Evolutionary conservation across 37 sponge, comb jelly and placozoan species (phyloP).

Genomic region (Beroe forskalii): DNA sequence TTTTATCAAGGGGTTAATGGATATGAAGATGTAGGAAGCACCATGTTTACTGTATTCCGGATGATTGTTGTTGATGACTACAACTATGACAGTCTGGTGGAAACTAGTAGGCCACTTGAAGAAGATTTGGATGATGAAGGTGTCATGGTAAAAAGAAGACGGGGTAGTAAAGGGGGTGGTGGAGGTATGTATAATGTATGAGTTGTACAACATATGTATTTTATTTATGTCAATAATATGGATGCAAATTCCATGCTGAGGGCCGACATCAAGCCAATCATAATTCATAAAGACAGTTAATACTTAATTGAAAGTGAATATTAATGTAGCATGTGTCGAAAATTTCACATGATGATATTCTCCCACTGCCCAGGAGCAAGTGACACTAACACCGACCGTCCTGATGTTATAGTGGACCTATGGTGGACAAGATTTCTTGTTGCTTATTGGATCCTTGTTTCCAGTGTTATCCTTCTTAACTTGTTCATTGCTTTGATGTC

Average conservation of each 20-base stretch:
- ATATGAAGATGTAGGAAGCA: neutral
- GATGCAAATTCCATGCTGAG: no score
- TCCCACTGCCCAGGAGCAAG: no score
- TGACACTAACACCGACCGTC: no score
- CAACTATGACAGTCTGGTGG: neutral
- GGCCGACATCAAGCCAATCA: no score
- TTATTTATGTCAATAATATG: no score
- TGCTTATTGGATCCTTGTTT: conserved; percentile 56
- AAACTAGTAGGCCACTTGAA: neutral
- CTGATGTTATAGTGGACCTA: conserved; percentile 1
- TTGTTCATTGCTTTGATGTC: conserved; percentile 52
- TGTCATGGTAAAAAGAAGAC: neutral
- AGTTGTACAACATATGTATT: no score
- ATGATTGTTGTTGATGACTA: conserved; percentile 65
- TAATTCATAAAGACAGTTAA: no score
- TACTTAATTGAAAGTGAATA: no score
- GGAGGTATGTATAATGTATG: no score
- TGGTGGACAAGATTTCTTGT: conserved; percentile 62
- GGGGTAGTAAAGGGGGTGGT: neutral
- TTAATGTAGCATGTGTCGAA: no score
- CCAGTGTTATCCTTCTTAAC: conserved; percentile 59
- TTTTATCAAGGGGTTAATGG: neutral
- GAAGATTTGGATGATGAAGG: neutral
- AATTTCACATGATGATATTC: no score
- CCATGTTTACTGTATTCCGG: conserved; percentile 58